Evolutionary conservation across 1,140 invertebrate species (phyloP).

Genomic region (Pemphigus obesinymphae): DNA sequence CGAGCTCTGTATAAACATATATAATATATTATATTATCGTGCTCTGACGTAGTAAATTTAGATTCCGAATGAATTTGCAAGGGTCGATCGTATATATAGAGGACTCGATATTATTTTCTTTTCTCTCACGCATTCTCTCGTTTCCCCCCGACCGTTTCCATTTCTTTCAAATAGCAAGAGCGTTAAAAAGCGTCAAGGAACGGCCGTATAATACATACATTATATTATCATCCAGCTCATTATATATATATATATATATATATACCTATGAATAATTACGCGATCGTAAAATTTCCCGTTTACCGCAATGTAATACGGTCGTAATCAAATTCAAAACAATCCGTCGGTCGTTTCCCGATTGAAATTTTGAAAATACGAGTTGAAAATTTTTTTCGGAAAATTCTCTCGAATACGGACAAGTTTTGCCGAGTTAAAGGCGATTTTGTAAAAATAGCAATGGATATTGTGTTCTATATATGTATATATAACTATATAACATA

Average conservation of each 20-base stretch:
- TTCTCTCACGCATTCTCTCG: not conserved
- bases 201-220: not conserved
- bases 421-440: too few relatives aligned
- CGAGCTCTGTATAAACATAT: too few relatives aligned
- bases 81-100: constrained; percentile 7
- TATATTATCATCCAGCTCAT: not conserved
- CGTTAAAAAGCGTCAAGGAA: too few relatives aligned
- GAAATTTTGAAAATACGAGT: not conserved
- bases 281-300: too few relatives aligned
- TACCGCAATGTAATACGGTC: too few relatives aligned
- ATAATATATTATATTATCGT: not conserved
- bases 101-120: too few relatives aligned
- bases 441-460: too few relatives aligned
- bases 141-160: not conserved
- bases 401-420: not conserved
- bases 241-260: not conserved
- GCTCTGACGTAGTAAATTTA: not conserved
- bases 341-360: not conserved
- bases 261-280: not conserved
- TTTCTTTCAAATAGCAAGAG: not conserved
- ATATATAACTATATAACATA: too few relatives aligned
- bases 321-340: too few relatives aligned
- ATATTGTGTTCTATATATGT: too few relatives aligned
- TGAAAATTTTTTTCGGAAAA: not conserved
- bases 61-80: constrained; percentile 6